A percentile compares a stretch with the other conserved stretches of the same genome.
phyloP scores from a whole-genome alignment of 2,888 invertebrate genomes.

The Biston betularia region DNA sequence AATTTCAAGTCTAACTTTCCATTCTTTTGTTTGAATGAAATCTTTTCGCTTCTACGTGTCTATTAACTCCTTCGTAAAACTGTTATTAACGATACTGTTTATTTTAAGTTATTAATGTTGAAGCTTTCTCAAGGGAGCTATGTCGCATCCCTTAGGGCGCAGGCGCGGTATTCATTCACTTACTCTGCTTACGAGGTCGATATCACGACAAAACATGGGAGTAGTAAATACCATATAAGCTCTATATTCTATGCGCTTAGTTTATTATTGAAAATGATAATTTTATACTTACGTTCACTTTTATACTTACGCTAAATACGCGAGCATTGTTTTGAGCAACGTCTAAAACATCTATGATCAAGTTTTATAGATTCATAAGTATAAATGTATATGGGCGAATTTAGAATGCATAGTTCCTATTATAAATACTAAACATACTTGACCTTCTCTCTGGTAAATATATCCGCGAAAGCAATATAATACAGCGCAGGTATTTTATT shows the following conservation, averaged over 20 bases:
- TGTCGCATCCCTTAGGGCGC: constrained; percentile 40
- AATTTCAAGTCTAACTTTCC: constrained; percentile 10
- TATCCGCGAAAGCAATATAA: constrained; percentile 19
- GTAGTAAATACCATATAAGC: constrained; percentile 11
- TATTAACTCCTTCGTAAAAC: background rate
- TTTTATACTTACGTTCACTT: background rate
- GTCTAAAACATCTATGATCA: no score
- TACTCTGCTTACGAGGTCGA: constrained; percentile 40
- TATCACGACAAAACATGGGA: constrained; percentile 34
- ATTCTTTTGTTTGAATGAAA: constrained; percentile 1
- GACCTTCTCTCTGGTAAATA: constrained; percentile 8
- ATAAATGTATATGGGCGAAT: no score
- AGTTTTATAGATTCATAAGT: no score
- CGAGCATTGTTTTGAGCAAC: background rate
- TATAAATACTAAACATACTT: background rate
- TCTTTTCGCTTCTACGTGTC: background rate
- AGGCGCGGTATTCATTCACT: constrained; percentile 45
- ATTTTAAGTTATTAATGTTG: background rate
- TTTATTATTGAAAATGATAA: background rate
- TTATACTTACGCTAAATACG: background rate
- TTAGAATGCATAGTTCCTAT: no score
- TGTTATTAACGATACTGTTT: background rate
- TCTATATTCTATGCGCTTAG: background rate
- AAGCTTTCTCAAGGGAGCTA: constrained; percentile 2
- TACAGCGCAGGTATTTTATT: constrained; percentile 24